A percentile compares a stretch with the other conserved stretches of the same genome.
Conservation (phyloP, 2,797 vertebrate species). For the Sebastes dallii region DNA sequence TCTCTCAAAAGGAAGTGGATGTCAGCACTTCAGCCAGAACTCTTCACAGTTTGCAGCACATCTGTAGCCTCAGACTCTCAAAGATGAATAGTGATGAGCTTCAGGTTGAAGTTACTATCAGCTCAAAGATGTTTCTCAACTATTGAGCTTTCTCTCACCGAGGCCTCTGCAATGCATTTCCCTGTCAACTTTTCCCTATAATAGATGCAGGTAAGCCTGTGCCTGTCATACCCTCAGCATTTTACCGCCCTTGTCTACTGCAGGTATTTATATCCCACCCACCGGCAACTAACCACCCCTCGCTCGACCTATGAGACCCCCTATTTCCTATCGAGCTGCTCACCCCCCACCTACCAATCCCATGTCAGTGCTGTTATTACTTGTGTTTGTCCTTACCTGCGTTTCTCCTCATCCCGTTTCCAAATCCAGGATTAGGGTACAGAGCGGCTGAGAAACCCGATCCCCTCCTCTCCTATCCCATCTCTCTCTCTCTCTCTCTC, state of each 20-base stretch:
- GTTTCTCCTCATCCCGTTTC: conserved; percentile 66
- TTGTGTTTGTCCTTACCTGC: conserved; percentile 68
- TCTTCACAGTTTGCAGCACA: conserved; percentile 27
- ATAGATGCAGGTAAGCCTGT: conserved; percentile 7
- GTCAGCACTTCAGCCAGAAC: conserved; percentile 43
- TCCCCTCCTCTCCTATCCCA: conserved; percentile 38
- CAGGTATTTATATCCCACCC: conserved; percentile 95
- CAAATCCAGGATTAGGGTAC: conserved; percentile 80
- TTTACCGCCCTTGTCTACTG: conserved; percentile 83
- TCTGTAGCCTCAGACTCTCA: conserved; percentile 20
- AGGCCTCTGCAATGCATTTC: conserved; percentile 16
- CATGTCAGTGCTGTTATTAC: conserved; percentile 68
- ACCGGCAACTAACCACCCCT: conserved; percentile 78
- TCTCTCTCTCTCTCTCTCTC: conserved; percentile 12
- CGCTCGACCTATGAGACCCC: conserved; percentile 60
- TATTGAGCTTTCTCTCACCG: conserved; percentile 8
- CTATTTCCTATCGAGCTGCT: conserved; percentile 43
- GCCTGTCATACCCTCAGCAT: conserved; percentile 68
- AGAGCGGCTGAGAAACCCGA: conserved; percentile 73
- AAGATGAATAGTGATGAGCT: conserved; percentile 34
- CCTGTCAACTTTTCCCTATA: conserved; percentile 8
- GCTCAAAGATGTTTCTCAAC: conserved; percentile 39
- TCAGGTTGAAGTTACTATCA: conserved; percentile 30
- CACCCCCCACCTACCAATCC: conserved; percentile 61
- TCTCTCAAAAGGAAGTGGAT: conserved; percentile 28